These are phyloP conservation scores for Brachycybe producta DNA, from an alignment of 2,888 invertebrate genomes.

Conservation along the genomic window DNA sequence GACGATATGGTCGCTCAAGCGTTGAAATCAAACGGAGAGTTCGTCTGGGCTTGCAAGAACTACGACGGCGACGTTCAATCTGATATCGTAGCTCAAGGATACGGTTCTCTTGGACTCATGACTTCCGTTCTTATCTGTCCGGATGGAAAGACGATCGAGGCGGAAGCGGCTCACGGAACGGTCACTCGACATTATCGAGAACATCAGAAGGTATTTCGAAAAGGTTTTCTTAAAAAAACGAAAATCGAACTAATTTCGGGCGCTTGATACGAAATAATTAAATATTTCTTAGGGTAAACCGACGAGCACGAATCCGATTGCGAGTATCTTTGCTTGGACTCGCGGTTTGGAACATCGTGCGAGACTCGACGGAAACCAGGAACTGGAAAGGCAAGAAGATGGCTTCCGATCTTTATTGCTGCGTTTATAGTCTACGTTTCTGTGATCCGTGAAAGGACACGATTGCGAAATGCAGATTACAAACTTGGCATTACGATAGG, in stretches of 20 bases:
- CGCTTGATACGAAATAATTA: constrained; percentile 51
- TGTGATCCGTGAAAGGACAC: too few relatives aligned
- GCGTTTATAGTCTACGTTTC: too few relatives aligned
- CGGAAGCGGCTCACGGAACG: constrained; percentile 46
- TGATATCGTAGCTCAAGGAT: constrained; percentile 65
- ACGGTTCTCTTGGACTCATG: constrained; percentile 69
- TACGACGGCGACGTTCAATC: constrained; percentile 87
- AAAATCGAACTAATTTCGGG: constrained; percentile 96
- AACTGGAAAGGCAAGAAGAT: constrained; percentile 44
- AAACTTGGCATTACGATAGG: too few relatives aligned
- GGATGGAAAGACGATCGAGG: constrained; percentile 45
- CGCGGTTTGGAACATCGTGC: constrained; percentile 70
- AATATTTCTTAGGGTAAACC: constrained; percentile 56
- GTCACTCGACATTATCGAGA: constrained; percentile 49
- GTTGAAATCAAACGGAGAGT: constrained; percentile 68
- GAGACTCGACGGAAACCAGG: constrained; percentile 61
- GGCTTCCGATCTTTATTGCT: too few relatives aligned
- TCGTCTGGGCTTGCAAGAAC: constrained; percentile 88
- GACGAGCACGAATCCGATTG: constrained; percentile 81
- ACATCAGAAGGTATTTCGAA: too few relatives aligned
- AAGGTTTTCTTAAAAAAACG: constrained; percentile 46
- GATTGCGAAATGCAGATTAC: too few relatives aligned
- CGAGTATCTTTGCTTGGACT: constrained; percentile 86
- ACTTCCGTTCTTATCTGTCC: constrained; percentile 44
- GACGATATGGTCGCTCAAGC: constrained; percentile 86